Percentiles rank a stretch among this genome's conserved stretches.
Conservation (phyloP, 2,797 vertebrate genomes). For the Pangasius djambal region DNA sequence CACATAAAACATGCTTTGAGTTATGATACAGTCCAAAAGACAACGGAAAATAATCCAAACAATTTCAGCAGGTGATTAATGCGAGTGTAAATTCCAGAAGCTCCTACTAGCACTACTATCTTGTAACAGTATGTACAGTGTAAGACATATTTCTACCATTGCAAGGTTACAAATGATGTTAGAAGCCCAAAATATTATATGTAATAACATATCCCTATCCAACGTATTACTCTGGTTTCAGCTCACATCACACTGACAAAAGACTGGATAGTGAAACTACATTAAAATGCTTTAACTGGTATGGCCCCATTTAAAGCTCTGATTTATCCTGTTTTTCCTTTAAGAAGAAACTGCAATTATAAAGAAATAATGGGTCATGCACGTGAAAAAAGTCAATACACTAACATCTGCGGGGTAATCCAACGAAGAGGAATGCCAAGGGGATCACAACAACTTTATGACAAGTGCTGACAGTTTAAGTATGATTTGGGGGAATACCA, state of each 20-base stretch:
- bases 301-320: not conserved
- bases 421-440: constrained; percentile 41
- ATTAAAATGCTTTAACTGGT: constrained; percentile 26
- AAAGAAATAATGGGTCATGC: not conserved
- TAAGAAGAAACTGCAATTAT: not conserved
- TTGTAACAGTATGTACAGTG: not conserved
- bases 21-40: not conserved
- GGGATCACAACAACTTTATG: not conserved
- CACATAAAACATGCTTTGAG: not conserved
- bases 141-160: not conserved
- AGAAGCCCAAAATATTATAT: not conserved
- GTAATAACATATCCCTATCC: not conserved
- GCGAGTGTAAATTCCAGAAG: not conserved
- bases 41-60: not conserved
- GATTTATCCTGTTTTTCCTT: not conserved
- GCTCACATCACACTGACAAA: not conserved
- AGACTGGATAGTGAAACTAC: not conserved
- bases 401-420: constrained; percentile 26
- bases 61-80: not conserved
- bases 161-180: not conserved
- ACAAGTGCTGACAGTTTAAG: constrained; percentile 24
- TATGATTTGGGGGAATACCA: constrained; percentile 13
- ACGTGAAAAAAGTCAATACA: not conserved
- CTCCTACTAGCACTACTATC: not conserved
- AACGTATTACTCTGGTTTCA: not conserved